These are phyloP conservation scores for Pyrgus malvae DNA, from an alignment of 2,888 invertebrate species.

Conservation along the genomic window DNA sequence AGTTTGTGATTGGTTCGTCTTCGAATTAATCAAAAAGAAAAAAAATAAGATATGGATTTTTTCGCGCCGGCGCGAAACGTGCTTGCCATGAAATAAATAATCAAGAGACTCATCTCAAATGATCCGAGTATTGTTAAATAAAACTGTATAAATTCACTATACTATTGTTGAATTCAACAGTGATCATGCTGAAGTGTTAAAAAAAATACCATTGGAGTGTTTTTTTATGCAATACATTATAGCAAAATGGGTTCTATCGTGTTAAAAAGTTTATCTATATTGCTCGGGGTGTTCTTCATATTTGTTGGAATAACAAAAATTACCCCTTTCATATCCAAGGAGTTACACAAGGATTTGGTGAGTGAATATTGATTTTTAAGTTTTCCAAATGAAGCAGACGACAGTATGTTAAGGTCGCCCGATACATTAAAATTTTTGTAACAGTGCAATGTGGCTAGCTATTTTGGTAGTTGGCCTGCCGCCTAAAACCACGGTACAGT, in stretches of 20 bases:
- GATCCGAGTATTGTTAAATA: too few relatives aligned
- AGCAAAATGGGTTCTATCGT: conserved; percentile 87
- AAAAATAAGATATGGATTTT: conserved; percentile 61
- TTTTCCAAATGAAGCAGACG: background rate
- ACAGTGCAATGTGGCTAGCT: conserved; percentile 68
- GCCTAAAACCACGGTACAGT: conserved; percentile 68
- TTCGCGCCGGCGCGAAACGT: conserved; percentile 79
- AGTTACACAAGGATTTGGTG: conserved; percentile 98
- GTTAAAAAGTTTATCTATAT: conserved; percentile 93
- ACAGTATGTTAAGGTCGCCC: conserved; percentile 53
- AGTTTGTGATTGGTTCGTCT: background rate
- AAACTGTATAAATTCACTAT: background rate
- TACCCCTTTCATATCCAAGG: conserved; percentile 95
- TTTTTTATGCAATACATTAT: conserved; percentile 3
- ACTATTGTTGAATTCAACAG: background rate
- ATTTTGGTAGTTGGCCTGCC: conserved; percentile 79
- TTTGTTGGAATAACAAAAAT: conserved; percentile 97
- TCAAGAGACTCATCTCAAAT: too few relatives aligned
- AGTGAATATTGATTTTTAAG: conserved; percentile 55
- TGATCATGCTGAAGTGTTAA: background rate
- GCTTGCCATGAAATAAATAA: conserved; percentile 30
- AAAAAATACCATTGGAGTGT: too few relatives aligned
- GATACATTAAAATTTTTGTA: conserved; percentile 70
- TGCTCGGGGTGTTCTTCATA: conserved; percentile 96
- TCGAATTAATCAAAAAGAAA: background rate